phyloP scores from a whole-genome alignment of 2,113 vertebrate genomes.

The Petroica traversi region DNA sequence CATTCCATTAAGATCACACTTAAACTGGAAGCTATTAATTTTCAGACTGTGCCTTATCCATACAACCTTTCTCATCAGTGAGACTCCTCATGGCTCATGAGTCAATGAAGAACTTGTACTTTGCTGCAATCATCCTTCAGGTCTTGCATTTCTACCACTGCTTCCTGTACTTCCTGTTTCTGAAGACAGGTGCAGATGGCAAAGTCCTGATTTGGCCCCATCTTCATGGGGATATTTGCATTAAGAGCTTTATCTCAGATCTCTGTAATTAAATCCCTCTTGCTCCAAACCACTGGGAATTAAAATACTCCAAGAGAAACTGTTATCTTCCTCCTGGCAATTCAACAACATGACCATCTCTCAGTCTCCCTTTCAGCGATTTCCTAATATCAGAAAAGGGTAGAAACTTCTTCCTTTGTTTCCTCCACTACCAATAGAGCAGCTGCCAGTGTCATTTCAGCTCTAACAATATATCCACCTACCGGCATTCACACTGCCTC shows the following conservation, averaged over 20 bases:
- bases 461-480: neutral
- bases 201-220: neutral
- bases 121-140: neutral
- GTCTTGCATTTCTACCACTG: neutral
- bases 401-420: neutral
- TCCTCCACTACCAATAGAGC: neutral
- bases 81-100: accelerated
- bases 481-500: neutral
- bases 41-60: neutral
- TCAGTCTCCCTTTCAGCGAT: neutral
- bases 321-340: neutral
- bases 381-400: neutral
- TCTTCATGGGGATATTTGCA: neutral
- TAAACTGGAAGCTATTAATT: neutral
- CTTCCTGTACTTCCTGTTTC: neutral
- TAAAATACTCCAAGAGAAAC: neutral
- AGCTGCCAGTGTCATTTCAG: neutral
- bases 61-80: neutral
- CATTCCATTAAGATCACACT: neutral
- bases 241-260: neutral
- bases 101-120: neutral
- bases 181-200: neutral
- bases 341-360: neutral
- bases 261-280: neutral
- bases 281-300: neutral